phyloP scores from a whole-genome alignment of 2,113 vertebrate genomes.

The Coracopsis vasa region DNA sequence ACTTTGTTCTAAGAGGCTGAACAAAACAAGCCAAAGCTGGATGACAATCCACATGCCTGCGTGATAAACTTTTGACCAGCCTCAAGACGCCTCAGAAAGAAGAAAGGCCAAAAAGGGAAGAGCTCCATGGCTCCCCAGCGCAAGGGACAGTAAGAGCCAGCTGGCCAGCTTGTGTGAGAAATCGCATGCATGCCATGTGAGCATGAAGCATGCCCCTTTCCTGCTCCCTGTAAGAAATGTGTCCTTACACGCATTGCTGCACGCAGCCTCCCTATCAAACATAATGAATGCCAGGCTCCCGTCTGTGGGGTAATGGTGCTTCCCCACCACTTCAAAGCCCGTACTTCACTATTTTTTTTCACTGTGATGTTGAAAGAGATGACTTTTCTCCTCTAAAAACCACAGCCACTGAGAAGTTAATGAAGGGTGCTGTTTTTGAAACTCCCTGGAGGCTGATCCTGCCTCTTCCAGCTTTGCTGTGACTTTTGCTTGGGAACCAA shows the following conservation, averaged over 20 bases:
- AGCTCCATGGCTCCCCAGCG: neutral
- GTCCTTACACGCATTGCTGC: neutral
- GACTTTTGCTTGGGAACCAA: constrained; percentile 40
- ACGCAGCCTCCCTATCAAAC: neutral
- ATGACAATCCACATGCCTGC: neutral
- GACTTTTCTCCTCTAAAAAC: constrained; percentile 42
- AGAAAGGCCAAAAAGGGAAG: neutral
- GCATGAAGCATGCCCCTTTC: neutral
- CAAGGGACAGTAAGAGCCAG: neutral
- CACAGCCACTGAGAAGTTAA: constrained; percentile 39
- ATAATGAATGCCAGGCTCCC: neutral
- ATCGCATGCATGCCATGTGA: neutral
- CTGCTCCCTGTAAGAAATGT: neutral
- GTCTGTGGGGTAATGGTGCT: constrained; percentile 36
- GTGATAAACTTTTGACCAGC: rapidly evolving
- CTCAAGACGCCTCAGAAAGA: neutral
- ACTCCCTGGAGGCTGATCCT: neutral
- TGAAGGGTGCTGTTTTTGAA: constrained; percentile 28
- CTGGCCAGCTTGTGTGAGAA: neutral
- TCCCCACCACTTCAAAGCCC: constrained; percentile 55
- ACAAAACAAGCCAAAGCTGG: neutral
- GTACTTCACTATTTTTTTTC: neutral
- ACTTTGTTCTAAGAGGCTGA: neutral
- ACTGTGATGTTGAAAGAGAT: constrained; percentile 34
- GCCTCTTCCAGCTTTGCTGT: neutral